A percentile compares a stretch with the other conserved stretches of the same genome.
phyloP scores from a whole-genome alignment of 1,140 invertebrate genomes.

The Galleria mellonella region DNA sequence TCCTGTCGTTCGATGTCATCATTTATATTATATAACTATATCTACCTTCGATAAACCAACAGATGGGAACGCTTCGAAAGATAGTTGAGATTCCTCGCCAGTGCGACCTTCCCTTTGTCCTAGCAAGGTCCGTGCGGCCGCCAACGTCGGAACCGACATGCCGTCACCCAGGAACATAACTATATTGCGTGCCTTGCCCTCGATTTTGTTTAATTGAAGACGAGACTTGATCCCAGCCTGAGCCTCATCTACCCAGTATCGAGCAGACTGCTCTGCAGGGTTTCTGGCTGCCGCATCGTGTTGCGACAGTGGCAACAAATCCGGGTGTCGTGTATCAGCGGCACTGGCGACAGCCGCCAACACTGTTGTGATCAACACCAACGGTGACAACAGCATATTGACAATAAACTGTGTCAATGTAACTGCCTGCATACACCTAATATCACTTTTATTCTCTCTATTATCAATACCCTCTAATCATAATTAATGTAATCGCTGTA shows the following conservation, averaged over 20 bases:
- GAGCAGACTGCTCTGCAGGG: not conserved
- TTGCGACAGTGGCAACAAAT: not conserved
- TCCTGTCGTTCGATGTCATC: no score
- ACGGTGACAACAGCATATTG: no score
- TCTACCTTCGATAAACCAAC: conserved; percentile 78
- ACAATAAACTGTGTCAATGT: no score
- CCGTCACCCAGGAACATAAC: conserved; percentile 85
- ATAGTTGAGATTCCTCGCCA: conserved; percentile 79
- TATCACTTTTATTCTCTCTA: no score
- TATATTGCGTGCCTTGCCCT: conserved; percentile 77
- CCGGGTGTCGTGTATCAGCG: conserved; percentile 15
- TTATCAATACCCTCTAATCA: no score
- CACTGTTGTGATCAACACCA: no score
- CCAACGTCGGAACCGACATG: conserved; percentile 81
- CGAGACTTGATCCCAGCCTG: not conserved
- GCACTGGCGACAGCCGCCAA: no score
- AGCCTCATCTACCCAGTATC: not conserved
- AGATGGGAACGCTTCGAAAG: conserved; percentile 84
- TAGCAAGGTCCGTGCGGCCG: conserved; percentile 78
- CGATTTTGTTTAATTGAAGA: conserved; percentile 1
- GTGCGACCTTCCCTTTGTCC: conserved; percentile 73
- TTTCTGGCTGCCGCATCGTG: not conserved
- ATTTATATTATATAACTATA: not conserved
- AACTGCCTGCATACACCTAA: no score
- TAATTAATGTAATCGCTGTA: no score